phyloP scores from a whole-genome alignment of 2,113 vertebrate species.

The Odontesthes bonariensis region DNA sequence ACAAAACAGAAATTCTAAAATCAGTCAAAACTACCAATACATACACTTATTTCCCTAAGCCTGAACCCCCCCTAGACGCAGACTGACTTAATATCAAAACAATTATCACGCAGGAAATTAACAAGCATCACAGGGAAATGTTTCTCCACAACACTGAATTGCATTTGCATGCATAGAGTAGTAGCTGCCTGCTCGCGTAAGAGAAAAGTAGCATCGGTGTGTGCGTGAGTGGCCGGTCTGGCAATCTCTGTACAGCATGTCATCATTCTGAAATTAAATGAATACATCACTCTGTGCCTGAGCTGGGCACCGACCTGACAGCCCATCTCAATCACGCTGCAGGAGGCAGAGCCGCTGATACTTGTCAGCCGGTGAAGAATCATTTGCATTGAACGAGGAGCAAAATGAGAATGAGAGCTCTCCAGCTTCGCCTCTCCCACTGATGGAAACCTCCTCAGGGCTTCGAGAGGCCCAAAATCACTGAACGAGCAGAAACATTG shows the following conservation, averaged over 20 bases:
- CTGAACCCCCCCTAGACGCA: slow-evolving; percentile 30
- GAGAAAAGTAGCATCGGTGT: not conserved
- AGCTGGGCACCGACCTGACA: slow-evolving; percentile 45
- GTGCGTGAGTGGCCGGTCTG: not conserved
- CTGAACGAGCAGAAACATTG: slow-evolving; percentile 43
- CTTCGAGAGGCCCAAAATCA: slow-evolving; percentile 48
- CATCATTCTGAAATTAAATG: slow-evolving; percentile 63
- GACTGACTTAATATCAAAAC: slow-evolving; percentile 49
- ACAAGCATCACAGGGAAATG: slow-evolving; percentile 38
- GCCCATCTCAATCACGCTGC: slow-evolving; percentile 57
- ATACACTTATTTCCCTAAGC: too few relatives aligned
- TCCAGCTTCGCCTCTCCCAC: slow-evolving; percentile 39
- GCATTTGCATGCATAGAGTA: slow-evolving; percentile 27
- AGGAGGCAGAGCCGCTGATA: slow-evolving; percentile 37
- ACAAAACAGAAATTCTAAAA: too few relatives aligned
- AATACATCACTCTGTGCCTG: slow-evolving; percentile 60
- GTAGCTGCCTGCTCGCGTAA: not conserved
- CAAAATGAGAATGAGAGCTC: slow-evolving; percentile 52
- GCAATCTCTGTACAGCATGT: slow-evolving; percentile 34
- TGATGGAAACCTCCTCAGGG: slow-evolving; percentile 55
- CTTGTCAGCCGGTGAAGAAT: slow-evolving; percentile 61
- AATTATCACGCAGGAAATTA: slow-evolving; percentile 68
- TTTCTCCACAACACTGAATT: slow-evolving; percentile 39
- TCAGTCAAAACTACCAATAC: too few relatives aligned
- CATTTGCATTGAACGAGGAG: slow-evolving; percentile 59